phyloP scores from a whole-genome alignment of 2,888 invertebrate species.

The Cataglyphis cursor region DNA sequence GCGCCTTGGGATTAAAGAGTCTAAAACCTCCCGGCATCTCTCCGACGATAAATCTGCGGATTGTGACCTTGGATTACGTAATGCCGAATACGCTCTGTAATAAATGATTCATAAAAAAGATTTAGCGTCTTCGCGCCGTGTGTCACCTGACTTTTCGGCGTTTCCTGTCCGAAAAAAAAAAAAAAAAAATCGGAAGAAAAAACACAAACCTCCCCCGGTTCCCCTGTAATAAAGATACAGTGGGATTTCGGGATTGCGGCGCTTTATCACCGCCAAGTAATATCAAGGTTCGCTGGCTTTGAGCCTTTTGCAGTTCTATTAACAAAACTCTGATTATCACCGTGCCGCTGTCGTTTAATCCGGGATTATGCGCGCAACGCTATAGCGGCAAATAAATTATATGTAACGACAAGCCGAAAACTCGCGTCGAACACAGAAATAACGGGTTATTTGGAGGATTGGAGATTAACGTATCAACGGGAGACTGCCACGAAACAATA shows the following conservation, averaged over 20 bases:
- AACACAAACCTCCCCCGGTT: neutral
- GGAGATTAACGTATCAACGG: conserved; percentile 41
- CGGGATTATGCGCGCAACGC: conserved; percentile 44
- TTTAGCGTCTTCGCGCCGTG: conserved; percentile 45
- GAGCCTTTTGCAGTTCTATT: conserved; percentile 54
- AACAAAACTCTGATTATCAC: conserved; percentile 56
- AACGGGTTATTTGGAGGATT: conserved; percentile 36
- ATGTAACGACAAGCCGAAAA: conserved; percentile 53
- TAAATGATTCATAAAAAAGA: conserved; percentile 60
- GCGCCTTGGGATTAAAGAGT: conserved; percentile 76
- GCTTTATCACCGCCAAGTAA: conserved; percentile 49
- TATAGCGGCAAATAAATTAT: conserved; percentile 51
- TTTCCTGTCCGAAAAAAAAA: neutral
- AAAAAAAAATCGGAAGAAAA: neutral
- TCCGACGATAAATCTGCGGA: conserved; percentile 73
- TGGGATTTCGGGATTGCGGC: conserved; percentile 35
- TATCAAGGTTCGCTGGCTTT: conserved; percentile 49
- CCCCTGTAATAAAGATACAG: conserved; percentile 45
- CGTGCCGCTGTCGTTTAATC: conserved; percentile 48
- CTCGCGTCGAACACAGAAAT: conserved; percentile 27
- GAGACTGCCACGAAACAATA: neutral
- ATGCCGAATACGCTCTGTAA: conserved; percentile 61
- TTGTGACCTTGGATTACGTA: conserved; percentile 68
- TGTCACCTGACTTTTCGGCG: conserved; percentile 48
- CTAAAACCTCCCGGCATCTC: conserved; percentile 69